Evolutionary conservation across 2,113 vertebrate genomes (phyloP).

Genomic region (Agapornis roseicollis): DNA sequence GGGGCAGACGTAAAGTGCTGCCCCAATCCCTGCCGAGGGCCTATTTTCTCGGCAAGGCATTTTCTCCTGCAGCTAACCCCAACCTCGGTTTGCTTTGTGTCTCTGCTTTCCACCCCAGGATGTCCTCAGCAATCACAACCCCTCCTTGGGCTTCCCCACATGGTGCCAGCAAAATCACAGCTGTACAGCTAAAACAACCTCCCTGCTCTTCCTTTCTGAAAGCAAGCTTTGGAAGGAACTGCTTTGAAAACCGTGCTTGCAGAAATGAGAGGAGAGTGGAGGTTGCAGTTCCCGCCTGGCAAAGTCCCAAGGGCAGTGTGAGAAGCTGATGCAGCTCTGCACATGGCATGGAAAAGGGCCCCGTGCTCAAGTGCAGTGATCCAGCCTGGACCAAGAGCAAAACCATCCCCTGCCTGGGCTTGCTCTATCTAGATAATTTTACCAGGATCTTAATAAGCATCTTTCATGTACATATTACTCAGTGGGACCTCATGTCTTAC

Average conservation of each 20-base stretch:
- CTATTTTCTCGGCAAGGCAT: background rate
- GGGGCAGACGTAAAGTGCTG: background rate
- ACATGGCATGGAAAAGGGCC: fast-evolving
- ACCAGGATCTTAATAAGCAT: background rate
- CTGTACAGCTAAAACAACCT: background rate
- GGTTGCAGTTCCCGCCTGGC: background rate
- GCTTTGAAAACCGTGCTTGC: background rate
- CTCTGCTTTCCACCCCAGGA: background rate
- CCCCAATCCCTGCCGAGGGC: background rate
- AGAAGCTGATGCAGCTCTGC: background rate
- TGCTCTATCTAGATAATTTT: background rate
- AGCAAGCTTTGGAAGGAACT: background rate
- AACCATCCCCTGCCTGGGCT: background rate
- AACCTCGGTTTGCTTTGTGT: background rate
- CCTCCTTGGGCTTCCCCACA: background rate
- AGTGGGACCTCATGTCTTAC: background rate
- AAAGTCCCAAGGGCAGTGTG: background rate
- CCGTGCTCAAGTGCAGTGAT: background rate
- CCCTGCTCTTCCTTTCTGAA: background rate
- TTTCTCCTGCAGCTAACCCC: background rate
- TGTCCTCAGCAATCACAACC: background rate
- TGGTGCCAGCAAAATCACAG: background rate
- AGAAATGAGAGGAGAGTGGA: background rate
- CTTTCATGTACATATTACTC: fast-evolving
- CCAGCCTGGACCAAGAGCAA: background rate